These are phyloP conservation scores for Hirundichthys speculiger DNA, from an alignment of 2,113 vertebrate species.

Conservation along the genomic window DNA sequence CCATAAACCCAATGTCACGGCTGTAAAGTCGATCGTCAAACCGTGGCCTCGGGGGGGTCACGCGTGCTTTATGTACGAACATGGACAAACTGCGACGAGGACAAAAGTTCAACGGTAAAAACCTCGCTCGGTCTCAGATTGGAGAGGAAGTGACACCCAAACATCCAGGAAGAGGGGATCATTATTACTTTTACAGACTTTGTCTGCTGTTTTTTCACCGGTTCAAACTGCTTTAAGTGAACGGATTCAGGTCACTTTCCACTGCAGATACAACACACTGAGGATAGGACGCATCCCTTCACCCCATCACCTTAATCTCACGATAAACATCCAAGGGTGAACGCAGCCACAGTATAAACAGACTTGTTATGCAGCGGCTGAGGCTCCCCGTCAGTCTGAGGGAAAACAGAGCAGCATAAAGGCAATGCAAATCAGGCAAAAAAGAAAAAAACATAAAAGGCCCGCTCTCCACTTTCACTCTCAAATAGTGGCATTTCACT, in stretches of 20 bases:
- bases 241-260: background rate
- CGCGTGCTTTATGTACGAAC: too few relatives aligned
- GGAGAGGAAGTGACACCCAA: too few relatives aligned
- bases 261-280: background rate
- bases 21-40: too few relatives aligned
- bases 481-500: slow-evolving; percentile 16
- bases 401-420: slow-evolving; percentile 6
- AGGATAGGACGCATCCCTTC: background rate
- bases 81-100: too few relatives aligned
- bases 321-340: slow-evolving; percentile 7
- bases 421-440: slow-evolving; percentile 16
- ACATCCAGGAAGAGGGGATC: too few relatives aligned
- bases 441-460: slow-evolving; percentile 13
- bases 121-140: too few relatives aligned
- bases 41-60: too few relatives aligned
- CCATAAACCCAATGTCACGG: too few relatives aligned
- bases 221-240: background rate
- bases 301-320: slow-evolving; percentile 4
- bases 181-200: too few relatives aligned
- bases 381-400: slow-evolving; percentile 5
- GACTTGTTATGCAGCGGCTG: slow-evolving; percentile 10
- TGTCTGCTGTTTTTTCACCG: too few relatives aligned
- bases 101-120: too few relatives aligned
- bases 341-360: slow-evolving; percentile 27
- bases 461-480: slow-evolving; percentile 22